Percentiles rank a stretch among this genome's conserved stretches.
phyloP scores from a whole-genome alignment of 1,140 invertebrate genomes.

The Druon quercuslanigerum region DNA sequence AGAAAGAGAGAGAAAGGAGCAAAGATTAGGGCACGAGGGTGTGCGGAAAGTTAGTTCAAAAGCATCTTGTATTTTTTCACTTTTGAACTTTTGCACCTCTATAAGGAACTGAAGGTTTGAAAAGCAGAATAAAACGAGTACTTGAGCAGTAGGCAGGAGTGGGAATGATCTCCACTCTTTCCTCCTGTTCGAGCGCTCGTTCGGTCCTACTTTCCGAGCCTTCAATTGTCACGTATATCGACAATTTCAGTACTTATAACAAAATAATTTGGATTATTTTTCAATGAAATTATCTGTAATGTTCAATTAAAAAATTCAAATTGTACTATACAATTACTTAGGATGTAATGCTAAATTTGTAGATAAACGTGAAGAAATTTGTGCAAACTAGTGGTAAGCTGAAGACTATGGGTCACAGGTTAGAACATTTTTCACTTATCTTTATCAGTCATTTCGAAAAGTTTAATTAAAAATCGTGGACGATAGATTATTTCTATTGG shows the following conservation, averaged over 20 bases:
- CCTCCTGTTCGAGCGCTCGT: too few relatives aligned
- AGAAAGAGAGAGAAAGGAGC: not conserved
- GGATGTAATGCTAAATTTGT: not conserved
- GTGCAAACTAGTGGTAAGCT: not conserved
- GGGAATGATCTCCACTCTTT: too few relatives aligned
- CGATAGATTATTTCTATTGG: conserved; percentile 14
- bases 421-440: conserved; percentile 11
- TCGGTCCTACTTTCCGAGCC: too few relatives aligned
- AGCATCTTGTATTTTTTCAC: conserved; percentile 21
- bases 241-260: not conserved
- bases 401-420: not conserved
- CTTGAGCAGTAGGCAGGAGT: too few relatives aligned
- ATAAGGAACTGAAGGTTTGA: too few relatives aligned
- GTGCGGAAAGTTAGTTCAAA: not conserved
- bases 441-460: not conserved
- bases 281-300: too few relatives aligned
- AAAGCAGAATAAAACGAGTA: too few relatives aligned
- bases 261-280: too few relatives aligned
- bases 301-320: too few relatives aligned
- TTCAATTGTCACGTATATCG: conserved; percentile 5
- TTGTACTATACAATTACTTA: too few relatives aligned
- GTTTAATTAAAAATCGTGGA: not conserved
- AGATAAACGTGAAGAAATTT: not conserved
- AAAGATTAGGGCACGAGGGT: not conserved
- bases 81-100: not conserved